Conservation (phyloP, 2,113 vertebrate species). For the Periophthalmus modestus region DNA sequence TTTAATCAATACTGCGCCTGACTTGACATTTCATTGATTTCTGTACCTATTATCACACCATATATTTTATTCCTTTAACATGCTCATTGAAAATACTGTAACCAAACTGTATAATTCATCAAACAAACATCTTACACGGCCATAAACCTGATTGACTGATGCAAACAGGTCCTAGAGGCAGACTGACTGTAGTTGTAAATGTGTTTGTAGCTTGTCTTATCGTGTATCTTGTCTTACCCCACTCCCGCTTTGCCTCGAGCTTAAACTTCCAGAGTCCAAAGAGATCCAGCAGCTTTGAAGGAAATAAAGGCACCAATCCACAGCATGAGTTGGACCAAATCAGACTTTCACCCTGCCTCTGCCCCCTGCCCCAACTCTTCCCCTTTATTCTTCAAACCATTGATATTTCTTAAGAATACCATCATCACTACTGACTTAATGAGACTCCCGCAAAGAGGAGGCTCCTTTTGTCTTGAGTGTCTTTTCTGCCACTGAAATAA, state of each 20-base stretch:
- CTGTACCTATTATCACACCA: background rate
- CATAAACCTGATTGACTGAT: too few species aligned
- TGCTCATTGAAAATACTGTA: background rate
- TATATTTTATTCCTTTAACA: background rate
- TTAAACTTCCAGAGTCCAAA: conserved; percentile 38
- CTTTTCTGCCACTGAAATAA: conserved; percentile 25
- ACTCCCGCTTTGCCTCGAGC: conserved; percentile 33
- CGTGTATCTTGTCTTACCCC: conserved; percentile 22
- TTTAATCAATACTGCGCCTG: too few species aligned
- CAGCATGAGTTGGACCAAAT: conserved; percentile 39
- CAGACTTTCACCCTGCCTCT: conserved; percentile 22
- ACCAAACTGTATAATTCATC: background rate
- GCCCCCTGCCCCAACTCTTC: conserved; percentile 5
- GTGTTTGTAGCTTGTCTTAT: conserved; percentile 30
- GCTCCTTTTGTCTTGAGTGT: conserved; percentile 20
- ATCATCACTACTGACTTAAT: conserved; percentile 32
- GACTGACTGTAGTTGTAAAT: conserved; percentile 33
- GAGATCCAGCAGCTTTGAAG: conserved; percentile 58
- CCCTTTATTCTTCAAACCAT: conserved; percentile 49
- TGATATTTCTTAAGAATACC: conserved; percentile 13
- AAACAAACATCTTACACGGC: background rate
- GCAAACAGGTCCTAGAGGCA: conserved; percentile 22
- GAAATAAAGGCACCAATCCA: conserved; percentile 41
- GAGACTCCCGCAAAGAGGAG: conserved; percentile 20
- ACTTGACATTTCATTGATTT: too few species aligned